phyloP scores from a whole-genome alignment of 2,113 vertebrate genomes.

The Hemichromis elongatus region DNA sequence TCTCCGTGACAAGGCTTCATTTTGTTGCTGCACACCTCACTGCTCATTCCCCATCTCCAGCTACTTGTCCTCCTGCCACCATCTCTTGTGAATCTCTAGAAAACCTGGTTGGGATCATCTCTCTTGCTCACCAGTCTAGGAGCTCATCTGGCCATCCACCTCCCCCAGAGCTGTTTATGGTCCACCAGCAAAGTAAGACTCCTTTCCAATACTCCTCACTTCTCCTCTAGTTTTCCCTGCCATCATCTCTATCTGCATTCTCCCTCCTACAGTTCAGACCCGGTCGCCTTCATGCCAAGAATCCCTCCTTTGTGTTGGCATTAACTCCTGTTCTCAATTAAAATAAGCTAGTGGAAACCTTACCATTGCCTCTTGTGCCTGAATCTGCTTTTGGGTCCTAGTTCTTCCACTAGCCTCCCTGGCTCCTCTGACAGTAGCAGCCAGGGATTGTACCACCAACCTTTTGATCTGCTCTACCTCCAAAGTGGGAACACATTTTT shows the following conservation, averaged over 20 bases:
- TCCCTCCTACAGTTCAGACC: background rate
- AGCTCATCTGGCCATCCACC: no score
- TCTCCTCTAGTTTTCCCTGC: background rate
- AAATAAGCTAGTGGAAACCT: background rate
- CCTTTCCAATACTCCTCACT: background rate
- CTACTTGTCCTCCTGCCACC: no score
- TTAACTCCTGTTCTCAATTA: background rate
- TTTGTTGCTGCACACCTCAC: accelerated
- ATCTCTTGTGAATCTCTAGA: no score
- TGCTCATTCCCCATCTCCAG: no score
- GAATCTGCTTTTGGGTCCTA: background rate
- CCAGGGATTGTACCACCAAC: background rate
- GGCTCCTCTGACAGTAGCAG: background rate
- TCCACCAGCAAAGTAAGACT: background rate
- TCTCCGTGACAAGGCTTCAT: background rate
- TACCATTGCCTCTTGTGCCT: background rate
- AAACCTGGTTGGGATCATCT: no score
- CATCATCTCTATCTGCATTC: background rate
- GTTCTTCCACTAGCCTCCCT: accelerated
- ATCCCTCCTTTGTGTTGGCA: background rate
- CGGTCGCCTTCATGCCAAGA: no score
- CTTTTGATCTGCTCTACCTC: background rate
- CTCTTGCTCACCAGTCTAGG: no score
- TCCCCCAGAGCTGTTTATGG: no score
- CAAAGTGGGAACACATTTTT: background rate